Conservation (phyloP, 2,888 invertebrate genomes). For the Dasypolia templi region DNA sequence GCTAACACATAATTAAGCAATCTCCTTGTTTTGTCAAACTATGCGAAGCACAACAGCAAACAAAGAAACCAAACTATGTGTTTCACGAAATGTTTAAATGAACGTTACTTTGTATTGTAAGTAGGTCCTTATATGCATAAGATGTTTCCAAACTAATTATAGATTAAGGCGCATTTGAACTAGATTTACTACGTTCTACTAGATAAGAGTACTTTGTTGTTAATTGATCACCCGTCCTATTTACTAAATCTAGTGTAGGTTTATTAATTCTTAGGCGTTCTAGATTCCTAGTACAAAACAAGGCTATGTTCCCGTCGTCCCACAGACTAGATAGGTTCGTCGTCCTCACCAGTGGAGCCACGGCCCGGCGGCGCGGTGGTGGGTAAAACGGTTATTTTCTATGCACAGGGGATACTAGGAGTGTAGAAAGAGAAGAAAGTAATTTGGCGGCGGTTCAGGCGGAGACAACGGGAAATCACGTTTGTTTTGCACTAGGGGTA, state of each 20-base stretch:
- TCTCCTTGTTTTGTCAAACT: background rate
- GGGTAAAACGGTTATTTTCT: background rate
- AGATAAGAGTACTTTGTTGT: conserved; percentile 2
- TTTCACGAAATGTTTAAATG: background rate
- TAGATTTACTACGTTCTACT: conserved; percentile 12
- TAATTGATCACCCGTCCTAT: conserved; percentile 9
- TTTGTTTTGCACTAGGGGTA: background rate
- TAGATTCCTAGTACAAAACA: conserved; percentile 19
- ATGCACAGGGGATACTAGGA: background rate
- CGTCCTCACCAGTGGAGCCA: background rate
- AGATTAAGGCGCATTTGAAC: background rate
- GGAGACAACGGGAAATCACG: background rate
- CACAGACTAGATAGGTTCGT: too few species aligned
- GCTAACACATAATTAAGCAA: background rate
- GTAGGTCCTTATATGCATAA: background rate
- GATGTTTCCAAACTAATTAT: conserved; percentile 12
- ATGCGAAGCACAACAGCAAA: background rate
- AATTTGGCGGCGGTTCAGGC: background rate
- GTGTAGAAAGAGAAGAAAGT: background rate
- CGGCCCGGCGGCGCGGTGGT: background rate
- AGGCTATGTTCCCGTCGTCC: background rate
- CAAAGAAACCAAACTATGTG: background rate
- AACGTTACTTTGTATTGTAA: background rate
- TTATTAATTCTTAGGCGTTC: conserved; percentile 21
- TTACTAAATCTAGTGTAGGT: background rate